Evolutionary conservation across 1,140 invertebrate genomes (phyloP).

Genomic region (Stenopsyche tienmushanensis): DNA sequence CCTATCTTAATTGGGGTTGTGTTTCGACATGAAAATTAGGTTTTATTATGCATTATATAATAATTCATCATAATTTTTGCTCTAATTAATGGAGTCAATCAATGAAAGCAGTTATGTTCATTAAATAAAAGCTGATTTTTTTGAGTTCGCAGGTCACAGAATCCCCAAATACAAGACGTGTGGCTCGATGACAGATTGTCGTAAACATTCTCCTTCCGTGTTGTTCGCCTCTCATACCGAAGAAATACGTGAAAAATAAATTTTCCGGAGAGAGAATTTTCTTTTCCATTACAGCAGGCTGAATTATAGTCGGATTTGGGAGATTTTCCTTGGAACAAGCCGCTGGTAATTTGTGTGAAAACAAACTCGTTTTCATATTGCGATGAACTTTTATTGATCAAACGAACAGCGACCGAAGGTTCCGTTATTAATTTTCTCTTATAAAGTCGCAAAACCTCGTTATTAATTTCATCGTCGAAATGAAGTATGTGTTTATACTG

Average conservation of each 20-base stretch:
- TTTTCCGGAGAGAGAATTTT: neutral
- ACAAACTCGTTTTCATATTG: slow-evolving; percentile 29
- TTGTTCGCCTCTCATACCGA: neutral
- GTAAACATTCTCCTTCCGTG: neutral
- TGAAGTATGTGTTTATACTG: no score
- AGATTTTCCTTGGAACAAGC: slow-evolving; percentile 15
- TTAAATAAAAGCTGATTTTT: no score
- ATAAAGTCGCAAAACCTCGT: neutral
- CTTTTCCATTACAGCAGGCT: neutral
- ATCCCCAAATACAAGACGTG: neutral
- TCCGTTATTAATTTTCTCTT: slow-evolving; percentile 21
- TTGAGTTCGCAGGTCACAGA: neutral
- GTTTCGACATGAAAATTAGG: no score
- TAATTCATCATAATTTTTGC: no score
- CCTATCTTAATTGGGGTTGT: no score
- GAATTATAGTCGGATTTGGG: neutral
- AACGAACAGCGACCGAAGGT: slow-evolving; percentile 17
- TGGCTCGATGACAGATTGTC: neutral
- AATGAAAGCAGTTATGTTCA: no score
- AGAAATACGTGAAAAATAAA: neutral
- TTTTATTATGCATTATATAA: no score
- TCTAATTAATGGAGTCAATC: no score
- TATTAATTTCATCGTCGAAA: no score
- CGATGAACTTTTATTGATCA: slow-evolving; percentile 31
- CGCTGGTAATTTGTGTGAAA: slow-evolving; percentile 23